These are phyloP conservation scores for Rostratula benghalensis DNA, from an alignment of 2,113 vertebrate species.

Conservation along the genomic window DNA sequence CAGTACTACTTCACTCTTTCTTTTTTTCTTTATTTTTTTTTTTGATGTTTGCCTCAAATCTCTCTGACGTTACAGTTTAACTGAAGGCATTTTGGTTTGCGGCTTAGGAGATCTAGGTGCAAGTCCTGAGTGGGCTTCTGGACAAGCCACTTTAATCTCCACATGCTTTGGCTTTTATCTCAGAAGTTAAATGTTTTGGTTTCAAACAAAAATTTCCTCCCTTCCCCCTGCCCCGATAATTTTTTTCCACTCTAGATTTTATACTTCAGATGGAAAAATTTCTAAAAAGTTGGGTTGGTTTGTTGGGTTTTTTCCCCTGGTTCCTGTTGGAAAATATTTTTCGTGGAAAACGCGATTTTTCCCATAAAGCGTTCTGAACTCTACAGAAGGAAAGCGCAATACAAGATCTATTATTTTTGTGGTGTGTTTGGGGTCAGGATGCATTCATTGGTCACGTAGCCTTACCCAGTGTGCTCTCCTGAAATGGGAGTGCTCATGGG, in stretches of 20 bases:
- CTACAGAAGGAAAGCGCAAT: background rate
- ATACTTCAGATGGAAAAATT: slow-evolving; percentile 10
- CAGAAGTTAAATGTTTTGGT: background rate
- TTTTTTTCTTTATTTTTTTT: background rate
- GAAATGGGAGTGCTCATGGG: background rate
- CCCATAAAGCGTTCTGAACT: slow-evolving; percentile 22
- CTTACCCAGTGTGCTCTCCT: slow-evolving; percentile 16
- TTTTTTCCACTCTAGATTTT: background rate
- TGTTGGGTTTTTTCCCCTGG: background rate
- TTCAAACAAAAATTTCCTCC: background rate
- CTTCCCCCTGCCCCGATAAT: accelerated
- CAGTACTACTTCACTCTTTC: background rate
- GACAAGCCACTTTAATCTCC: slow-evolving; percentile 14
- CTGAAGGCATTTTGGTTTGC: slow-evolving; percentile 17
- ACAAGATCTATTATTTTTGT: slow-evolving; percentile 35
- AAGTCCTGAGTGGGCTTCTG: background rate
- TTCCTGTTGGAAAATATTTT: background rate
- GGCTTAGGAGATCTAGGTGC: slow-evolving; percentile 39
- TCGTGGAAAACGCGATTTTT: background rate
- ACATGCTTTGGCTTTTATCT: background rate
- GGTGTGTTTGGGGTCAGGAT: slow-evolving; percentile 36
- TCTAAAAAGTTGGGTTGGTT: background rate
- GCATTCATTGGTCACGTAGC: slow-evolving; percentile 36
- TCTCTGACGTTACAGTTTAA: slow-evolving; percentile 7
- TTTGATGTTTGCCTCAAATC: background rate